These are phyloP conservation scores for Eupithecia tripunctaria DNA, from an alignment of 2,888 invertebrate species.

Conservation along the genomic window DNA sequence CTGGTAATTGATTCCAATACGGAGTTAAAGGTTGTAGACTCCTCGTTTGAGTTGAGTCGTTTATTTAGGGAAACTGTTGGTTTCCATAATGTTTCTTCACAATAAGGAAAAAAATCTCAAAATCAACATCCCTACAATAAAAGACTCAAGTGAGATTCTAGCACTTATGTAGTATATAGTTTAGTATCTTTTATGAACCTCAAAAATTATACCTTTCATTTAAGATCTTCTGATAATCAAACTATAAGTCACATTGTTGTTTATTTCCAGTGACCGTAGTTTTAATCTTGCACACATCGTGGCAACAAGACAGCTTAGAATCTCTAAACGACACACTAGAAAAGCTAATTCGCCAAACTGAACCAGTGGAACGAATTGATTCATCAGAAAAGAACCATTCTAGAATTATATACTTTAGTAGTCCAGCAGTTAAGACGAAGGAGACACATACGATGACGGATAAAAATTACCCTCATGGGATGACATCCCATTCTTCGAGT, in stretches of 20 bases:
- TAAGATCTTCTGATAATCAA: neutral
- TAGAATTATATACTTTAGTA: conserved; percentile 25
- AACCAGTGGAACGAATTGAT: neutral
- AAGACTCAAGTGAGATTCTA: no score
- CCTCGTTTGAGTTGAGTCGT: no score
- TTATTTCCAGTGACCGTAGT: conserved; percentile 29
- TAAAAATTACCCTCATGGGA: neutral
- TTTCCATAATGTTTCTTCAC: no score
- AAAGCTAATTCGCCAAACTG: conserved; percentile 36
- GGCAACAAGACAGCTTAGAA: conserved; percentile 36
- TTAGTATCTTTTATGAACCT: neutral
- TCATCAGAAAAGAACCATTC: conserved; percentile 28
- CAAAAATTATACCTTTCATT: neutral
- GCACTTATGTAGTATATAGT: no score
- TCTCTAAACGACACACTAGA: conserved; percentile 33
- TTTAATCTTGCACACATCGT: conserved; percentile 22
- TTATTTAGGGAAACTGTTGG: no score
- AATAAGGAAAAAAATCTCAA: no score
- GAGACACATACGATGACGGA: neutral
- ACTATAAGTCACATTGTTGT: neutral
- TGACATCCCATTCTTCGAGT: conserved; percentile 4
- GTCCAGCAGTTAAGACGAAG: conserved; percentile 8
- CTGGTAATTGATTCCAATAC: neutral
- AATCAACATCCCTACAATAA: no score
- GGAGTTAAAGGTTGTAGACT: neutral